These are phyloP conservation scores for Thera britannica DNA, from an alignment of 2,888 invertebrate genomes.

Conservation along the genomic window DNA sequence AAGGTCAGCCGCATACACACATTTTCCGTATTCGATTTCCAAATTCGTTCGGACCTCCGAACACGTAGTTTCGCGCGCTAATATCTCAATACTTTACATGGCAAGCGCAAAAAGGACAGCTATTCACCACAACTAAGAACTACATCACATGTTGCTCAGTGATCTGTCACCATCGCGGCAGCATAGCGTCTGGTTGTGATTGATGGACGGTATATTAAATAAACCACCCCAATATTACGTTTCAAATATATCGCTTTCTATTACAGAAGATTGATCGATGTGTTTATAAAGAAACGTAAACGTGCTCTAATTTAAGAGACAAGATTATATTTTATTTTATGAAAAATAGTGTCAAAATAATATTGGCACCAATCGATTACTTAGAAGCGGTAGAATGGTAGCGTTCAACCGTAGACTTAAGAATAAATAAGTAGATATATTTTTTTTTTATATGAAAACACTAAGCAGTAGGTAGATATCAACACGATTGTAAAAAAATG, in stretches of 20 bases:
- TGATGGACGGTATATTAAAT: conserved; percentile 81
- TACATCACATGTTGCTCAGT: conserved; percentile 68
- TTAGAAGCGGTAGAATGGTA: too few species aligned
- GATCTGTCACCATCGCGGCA: conserved; percentile 72
- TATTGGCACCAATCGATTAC: too few species aligned
- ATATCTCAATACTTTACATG: not conserved
- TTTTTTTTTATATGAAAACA: too few species aligned
- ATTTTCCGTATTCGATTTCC: too few species aligned
- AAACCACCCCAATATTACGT: conserved; percentile 77
- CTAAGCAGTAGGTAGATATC: too few species aligned
- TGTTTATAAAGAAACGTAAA: conserved; percentile 55
- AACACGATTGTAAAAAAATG: too few species aligned
- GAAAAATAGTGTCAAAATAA: too few species aligned
- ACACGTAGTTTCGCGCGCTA: not conserved
- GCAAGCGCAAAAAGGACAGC: not conserved
- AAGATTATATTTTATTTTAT: not conserved
- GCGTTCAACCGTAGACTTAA: too few species aligned
- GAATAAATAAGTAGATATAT: too few species aligned
- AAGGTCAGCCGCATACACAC: too few species aligned
- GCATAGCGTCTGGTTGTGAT: conserved; percentile 68
- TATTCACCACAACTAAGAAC: conserved; percentile 37
- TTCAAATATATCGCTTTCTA: conserved; percentile 77
- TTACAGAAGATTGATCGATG: conserved; percentile 77
- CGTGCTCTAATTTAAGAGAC: conserved; percentile 19
- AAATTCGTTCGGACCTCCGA: too few species aligned